Evolutionary conservation across 35 echinoderm and acorn worm genomes (phyloP).

Genomic region (Ophioderma brevispina): DNA sequence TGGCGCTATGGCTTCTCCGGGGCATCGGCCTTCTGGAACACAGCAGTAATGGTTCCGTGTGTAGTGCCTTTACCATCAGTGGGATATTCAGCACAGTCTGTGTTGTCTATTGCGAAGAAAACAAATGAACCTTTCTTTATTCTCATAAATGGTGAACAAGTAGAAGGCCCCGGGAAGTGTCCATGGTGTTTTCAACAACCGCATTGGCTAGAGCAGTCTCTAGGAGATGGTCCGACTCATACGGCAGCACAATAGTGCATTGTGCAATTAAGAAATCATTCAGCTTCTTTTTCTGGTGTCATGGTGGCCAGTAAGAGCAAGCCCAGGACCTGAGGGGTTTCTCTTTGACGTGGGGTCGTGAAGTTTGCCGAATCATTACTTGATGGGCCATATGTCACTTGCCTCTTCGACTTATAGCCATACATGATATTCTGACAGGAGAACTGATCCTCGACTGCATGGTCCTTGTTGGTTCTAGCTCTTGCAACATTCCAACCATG

Average conservation of each 20-base stretch:
- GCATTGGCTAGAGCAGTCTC: constrained; percentile 62
- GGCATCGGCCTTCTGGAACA: constrained; percentile 39
- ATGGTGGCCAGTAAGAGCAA: constrained; percentile 65
- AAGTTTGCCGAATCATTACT: too few relatives aligned
- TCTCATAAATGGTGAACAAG: constrained; percentile 53
- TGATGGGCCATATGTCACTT: too few relatives aligned
- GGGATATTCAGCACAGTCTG: constrained; percentile 72
- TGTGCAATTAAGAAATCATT: constrained; percentile 41
- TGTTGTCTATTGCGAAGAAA: constrained; percentile 66
- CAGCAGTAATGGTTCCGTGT: constrained; percentile 44
- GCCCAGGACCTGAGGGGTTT: constrained; percentile 41
- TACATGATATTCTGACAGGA: constrained; percentile 58
- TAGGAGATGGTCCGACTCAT: constrained; percentile 27
- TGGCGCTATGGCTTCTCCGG: constrained; percentile 8
- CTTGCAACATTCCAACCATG: constrained; percentile 31
- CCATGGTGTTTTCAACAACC: constrained; percentile 74
- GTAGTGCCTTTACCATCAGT: constrained; percentile 63
- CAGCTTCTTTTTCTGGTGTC: constrained; percentile 51
- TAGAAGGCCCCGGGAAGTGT: constrained; percentile 28
- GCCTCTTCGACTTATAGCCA: too few relatives aligned
- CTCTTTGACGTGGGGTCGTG: constrained; percentile 14
- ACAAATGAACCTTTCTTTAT: constrained; percentile 36
- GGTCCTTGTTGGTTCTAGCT: constrained; percentile 37
- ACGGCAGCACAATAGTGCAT: constrained; percentile 37
- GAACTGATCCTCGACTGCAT: constrained; percentile 23